A percentile compares a stretch with the other conserved stretches of the same genome.
Evolutionary conservation across 2,888 invertebrate species (phyloP).

Genomic region (Eristalis tenax): DNA sequence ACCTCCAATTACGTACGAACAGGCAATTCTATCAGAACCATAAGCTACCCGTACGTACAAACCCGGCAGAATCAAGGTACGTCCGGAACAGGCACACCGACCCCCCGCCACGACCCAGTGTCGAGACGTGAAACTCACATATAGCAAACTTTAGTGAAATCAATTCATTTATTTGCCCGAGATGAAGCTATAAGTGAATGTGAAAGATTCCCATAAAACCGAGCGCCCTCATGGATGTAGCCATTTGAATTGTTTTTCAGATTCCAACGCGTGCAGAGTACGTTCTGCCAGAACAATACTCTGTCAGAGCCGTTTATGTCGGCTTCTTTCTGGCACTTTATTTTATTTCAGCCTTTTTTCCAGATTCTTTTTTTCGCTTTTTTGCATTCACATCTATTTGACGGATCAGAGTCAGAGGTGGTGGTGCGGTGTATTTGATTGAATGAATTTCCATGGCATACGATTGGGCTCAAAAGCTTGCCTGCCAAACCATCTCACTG

Average conservation of each 20-base stretch:
- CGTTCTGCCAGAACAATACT: conserved; percentile 9
- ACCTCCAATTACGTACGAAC: conserved; percentile 63
- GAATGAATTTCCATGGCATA: conserved; percentile 64
- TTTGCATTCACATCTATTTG: conserved; percentile 29
- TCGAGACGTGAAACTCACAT: not conserved
- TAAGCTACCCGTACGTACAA: not conserved
- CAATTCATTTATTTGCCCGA: conserved; percentile 70
- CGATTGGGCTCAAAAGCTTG: conserved; percentile 1
- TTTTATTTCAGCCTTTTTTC: conserved; percentile 49
- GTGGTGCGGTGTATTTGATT: conserved; percentile 41
- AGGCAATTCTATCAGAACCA: conserved; percentile 10
- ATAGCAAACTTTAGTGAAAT: conserved; percentile 61
- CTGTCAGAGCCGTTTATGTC: conserved; percentile 39
- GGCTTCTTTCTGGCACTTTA: conserved; percentile 58
- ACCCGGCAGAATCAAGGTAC: not conserved
- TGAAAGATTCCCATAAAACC: conserved; percentile 67
- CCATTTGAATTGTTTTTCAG: conserved; percentile 60
- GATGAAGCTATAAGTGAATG: conserved; percentile 71
- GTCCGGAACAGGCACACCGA: not conserved
- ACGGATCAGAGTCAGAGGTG: not conserved
- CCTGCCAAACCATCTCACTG: not conserved
- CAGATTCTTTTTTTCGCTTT: conserved; percentile 16
- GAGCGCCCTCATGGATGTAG: conserved; percentile 45
- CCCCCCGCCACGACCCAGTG: not conserved
- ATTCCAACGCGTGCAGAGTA: conserved; percentile 9